These are phyloP conservation scores for Sebastes aleutianus DNA, from an alignment of 2,797 vertebrate species.

Conservation along the genomic window DNA sequence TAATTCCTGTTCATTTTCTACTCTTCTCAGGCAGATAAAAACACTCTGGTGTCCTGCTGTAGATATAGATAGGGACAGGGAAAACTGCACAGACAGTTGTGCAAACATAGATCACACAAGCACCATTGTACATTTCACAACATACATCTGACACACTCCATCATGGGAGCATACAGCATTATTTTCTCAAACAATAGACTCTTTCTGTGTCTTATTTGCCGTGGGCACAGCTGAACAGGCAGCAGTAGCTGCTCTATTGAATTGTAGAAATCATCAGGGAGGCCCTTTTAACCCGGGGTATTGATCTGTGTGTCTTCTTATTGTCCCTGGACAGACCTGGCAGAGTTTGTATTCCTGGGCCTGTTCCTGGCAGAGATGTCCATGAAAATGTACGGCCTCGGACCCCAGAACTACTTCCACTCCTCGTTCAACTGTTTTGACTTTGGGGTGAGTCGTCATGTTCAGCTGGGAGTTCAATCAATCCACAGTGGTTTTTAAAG, in stretches of 20 bases:
- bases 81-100: background rate
- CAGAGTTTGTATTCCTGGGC: slow-evolving; percentile 97
- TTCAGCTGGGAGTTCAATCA: background rate
- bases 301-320: slow-evolving; percentile 35
- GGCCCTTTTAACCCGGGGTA: background rate
- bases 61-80: background rate
- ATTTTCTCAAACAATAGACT: slow-evolving; percentile 18
- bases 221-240: slow-evolving; percentile 14
- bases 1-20: background rate
- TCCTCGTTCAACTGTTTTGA: slow-evolving; percentile 99
- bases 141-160: background rate
- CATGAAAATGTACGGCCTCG: slow-evolving; percentile 96
- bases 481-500: background rate
- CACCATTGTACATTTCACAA: background rate
- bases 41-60: background rate
- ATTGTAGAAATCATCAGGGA: slow-evolving; percentile 8
- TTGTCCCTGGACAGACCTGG: slow-evolving; percentile 84
- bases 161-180: background rate
- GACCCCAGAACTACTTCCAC: slow-evolving; percentile 95
- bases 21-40: background rate
- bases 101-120: background rate
- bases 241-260: slow-evolving; percentile 2
- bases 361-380: slow-evolving; percentile 97
- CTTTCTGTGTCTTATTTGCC: slow-evolving; percentile 12
- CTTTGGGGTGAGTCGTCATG: slow-evolving; percentile 88